Conservation (phyloP, 1,140 invertebrate species). For the Tenebrio molitor region DNA sequence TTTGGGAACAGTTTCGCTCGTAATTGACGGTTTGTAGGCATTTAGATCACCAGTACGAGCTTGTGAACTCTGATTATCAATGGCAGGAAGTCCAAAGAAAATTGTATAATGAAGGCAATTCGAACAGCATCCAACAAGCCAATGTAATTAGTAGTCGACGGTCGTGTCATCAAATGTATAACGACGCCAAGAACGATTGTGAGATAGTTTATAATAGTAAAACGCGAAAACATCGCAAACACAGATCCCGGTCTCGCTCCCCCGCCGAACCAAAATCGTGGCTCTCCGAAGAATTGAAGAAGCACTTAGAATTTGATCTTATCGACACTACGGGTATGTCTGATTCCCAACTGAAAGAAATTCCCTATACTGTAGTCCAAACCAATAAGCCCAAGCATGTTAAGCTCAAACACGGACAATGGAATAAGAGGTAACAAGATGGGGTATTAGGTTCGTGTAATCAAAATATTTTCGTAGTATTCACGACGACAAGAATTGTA, state of each 20-base stretch:
- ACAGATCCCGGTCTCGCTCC: slow-evolving; percentile 78
- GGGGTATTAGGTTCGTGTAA: not conserved
- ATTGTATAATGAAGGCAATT: slow-evolving; percentile 75
- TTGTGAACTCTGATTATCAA: slow-evolving; percentile 89
- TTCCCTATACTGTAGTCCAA: slow-evolving; percentile 92
- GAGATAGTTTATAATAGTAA: slow-evolving; percentile 64
- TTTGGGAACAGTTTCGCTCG: not conserved
- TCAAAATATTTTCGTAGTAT: slow-evolving; percentile 33
- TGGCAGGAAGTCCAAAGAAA: slow-evolving; percentile 86
- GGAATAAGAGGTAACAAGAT: slow-evolving; percentile 66
- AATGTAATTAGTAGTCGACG: slow-evolving; percentile 72
- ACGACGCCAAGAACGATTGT: not conserved
- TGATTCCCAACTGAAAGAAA: slow-evolving; percentile 89
- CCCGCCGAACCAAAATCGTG: slow-evolving; percentile 76
- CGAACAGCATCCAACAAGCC: slow-evolving; percentile 74
- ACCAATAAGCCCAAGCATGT: slow-evolving; percentile 73
- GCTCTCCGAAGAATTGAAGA: slow-evolving; percentile 80
- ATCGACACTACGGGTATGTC: slow-evolving; percentile 91
- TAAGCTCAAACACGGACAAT: slow-evolving; percentile 69
- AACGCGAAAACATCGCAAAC: slow-evolving; percentile 75
- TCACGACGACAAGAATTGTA: slow-evolving; percentile 48
- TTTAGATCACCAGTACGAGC: slow-evolving; percentile 70
- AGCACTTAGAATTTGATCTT: slow-evolving; percentile 90
- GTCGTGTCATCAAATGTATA: slow-evolving; percentile 49
- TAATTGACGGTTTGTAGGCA: slow-evolving; percentile 62